phyloP scores from a whole-genome alignment of 2,888 invertebrate genomes.

The Colletes collaris region DNA sequence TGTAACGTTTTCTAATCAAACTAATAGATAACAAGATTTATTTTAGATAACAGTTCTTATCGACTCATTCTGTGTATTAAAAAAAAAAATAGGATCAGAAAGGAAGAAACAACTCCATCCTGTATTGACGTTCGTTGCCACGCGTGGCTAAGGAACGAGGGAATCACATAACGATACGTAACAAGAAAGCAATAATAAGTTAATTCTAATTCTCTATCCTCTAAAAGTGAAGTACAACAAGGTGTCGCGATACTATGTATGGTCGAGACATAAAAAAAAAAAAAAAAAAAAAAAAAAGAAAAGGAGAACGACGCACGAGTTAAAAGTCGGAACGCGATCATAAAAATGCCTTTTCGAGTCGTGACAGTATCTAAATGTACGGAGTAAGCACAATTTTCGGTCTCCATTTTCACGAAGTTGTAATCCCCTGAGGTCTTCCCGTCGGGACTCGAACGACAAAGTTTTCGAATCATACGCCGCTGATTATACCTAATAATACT shows the following conservation, averaged over 20 bases:
- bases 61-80: not conserved
- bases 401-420: not conserved
- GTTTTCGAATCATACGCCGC: not conserved
- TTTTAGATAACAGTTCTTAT: too few species aligned
- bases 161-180: slow-evolving; percentile 6
- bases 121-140: slow-evolving; percentile 1
- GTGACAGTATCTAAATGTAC: slow-evolving; percentile 14
- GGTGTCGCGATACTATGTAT: slow-evolving; percentile 25
- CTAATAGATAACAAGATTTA: too few species aligned
- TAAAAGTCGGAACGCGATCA: slow-evolving; percentile 28
- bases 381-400: slow-evolving; percentile 21
- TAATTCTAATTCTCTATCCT: slow-evolving; percentile 37
- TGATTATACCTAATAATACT: slow-evolving; percentile 48
- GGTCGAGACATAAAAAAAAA: slow-evolving; percentile 29
- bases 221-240: slow-evolving; percentile 54
- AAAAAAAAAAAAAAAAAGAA: not conserved
- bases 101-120: slow-evolving; percentile 43
- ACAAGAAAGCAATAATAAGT: slow-evolving; percentile 36
- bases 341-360: slow-evolving; percentile 37
- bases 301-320: slow-evolving; percentile 17
- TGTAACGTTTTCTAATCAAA: too few species aligned
- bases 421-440: slow-evolving; percentile 26
- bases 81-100: slow-evolving; percentile 16
- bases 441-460: not conserved
- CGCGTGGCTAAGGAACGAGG: not conserved